phyloP scores from a whole-genome alignment of 2,113 vertebrate genomes.

The Paramormyrops kingsleyae region DNA sequence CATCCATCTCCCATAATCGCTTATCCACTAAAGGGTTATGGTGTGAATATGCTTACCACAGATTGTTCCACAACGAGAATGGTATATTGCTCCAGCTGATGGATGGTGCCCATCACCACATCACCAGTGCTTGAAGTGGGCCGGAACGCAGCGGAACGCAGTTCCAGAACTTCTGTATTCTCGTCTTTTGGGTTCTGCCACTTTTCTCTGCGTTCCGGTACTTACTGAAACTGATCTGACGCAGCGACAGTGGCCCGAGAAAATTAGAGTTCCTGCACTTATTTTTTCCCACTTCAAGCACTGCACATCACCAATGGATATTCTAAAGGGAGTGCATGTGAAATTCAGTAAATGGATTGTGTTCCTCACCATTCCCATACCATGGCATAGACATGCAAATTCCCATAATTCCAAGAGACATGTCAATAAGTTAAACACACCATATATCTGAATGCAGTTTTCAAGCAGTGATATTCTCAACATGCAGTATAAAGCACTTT shows the following conservation, averaged over 20 bases:
- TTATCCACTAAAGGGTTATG: not conserved
- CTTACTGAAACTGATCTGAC: too few species aligned
- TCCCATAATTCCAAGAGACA: not conserved
- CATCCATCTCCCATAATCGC: not conserved
- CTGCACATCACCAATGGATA: not conserved
- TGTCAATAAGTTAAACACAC: not conserved
- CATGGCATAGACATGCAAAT: not conserved
- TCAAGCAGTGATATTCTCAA: not conserved
- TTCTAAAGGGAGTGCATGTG: not conserved
- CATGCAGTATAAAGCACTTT: not conserved
- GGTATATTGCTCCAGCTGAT: not conserved
- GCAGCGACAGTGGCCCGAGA: too few species aligned
- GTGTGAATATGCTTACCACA: not conserved
- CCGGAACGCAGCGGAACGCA: too few species aligned
- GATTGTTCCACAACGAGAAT: not conserved
- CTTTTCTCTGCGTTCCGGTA: too few species aligned
- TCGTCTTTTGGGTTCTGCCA: too few species aligned
- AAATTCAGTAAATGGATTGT: not conserved
- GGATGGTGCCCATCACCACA: not conserved
- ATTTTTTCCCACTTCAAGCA: too few species aligned
- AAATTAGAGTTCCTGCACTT: too few species aligned
- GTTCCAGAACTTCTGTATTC: too few species aligned
- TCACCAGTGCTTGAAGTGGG: too few species aligned
- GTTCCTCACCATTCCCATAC: not conserved
- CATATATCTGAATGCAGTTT: not conserved